A percentile compares a stretch with the other conserved stretches of the same genome.
Evolutionary conservation across 1,140 invertebrate genomes (phyloP).

Genomic region (Eciton burchellii): DNA sequence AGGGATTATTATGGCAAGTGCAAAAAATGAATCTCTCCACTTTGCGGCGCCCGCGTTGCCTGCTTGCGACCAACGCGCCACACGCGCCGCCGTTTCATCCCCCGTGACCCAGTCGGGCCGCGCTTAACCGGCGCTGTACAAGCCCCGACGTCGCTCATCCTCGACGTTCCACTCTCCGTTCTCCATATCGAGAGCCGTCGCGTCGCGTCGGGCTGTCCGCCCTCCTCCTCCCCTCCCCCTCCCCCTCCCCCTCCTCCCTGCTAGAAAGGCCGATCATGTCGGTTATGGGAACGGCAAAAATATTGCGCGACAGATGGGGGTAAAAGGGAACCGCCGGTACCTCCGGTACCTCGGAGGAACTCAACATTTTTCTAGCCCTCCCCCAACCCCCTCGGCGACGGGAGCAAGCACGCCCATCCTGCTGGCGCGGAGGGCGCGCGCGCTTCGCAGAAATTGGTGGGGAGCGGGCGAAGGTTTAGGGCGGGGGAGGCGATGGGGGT

Average conservation of each 20-base stretch:
- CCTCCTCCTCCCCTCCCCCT: too few relatives aligned
- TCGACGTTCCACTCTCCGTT: conserved; percentile 56
- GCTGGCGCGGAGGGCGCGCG: conserved; percentile 70
- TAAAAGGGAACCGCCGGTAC: conserved; percentile 26
- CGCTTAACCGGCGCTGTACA: conserved; percentile 49
- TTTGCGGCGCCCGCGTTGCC: too few relatives aligned
- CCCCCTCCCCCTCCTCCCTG: too few relatives aligned
- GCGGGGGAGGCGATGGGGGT: too few relatives aligned
- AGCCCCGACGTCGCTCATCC: conserved; percentile 46
- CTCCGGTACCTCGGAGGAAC: conserved; percentile 58
- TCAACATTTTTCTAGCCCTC: conserved; percentile 75
- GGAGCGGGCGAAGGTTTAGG: conserved; percentile 66
- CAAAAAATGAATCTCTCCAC: conserved; percentile 32
- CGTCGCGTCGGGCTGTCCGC: too few relatives aligned
- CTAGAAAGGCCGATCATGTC: conserved; percentile 57
- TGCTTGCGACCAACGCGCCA: too few relatives aligned
- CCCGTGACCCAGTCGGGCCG: conserved; percentile 52
- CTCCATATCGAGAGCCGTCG: conserved; percentile 53
- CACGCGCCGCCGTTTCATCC: conserved; percentile 27
- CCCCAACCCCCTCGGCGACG: conserved; percentile 55
- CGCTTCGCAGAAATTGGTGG: conserved; percentile 68
- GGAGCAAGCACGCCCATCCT: conserved; percentile 79
- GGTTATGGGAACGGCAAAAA: conserved; percentile 58
- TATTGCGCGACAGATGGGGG: conserved; percentile 15
- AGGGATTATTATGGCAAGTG: neutral